Evolutionary conservation across 2,797 vertebrate genomes (phyloP), one percentile per base, ranked within the genome.

Genomic region (Limosa lapponica): DNA sequence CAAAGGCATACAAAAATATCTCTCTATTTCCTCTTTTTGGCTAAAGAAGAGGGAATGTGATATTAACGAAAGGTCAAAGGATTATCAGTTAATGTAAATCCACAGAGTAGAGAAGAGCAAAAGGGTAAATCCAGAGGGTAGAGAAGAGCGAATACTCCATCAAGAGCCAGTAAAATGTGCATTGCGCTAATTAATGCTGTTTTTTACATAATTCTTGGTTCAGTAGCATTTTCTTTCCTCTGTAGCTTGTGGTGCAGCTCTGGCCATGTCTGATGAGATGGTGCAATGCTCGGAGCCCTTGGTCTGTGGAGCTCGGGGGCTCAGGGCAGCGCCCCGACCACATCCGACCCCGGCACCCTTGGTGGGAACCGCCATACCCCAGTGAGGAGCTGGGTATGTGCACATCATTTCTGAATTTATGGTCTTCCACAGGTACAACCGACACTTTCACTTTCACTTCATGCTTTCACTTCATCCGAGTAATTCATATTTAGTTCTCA

Each of bases 311-410:
- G 8, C 10, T 46, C 4, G 2, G 11, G 58, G 52, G 71, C 59
- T 28, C 11, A 10, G 41, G 1, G 1, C 5, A 1, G 20, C 4
- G 46, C n/a, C 0, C 11, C 7, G 17, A 22, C 2, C 17, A 34
- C 1, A 19, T 27, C 55, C 1, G 2, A 6, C 16, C 27, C 39
- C n/a, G n/a, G 17, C 36, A 15, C 6, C 5, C 1, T 9, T 5
- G 2, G 27, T 16, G 55, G 55, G 55, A 82, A 3, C 32, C 5
- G 24, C 5, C 48, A 59, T 49, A 52, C 15, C 58, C 27, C 8
- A 6, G 49, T 7, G 18, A 39, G 48, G 67, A 48, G 22, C 22
- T 18, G 27, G 11, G 10, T 13, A 34, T 1, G 23, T 16, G 61
- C 39, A n/a, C 59, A 7, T 39, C 3, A 4, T 36, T 58, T 34